Base-by-base conservation (phyloP, 2,888 invertebrate species). In the Cryptocheilus praepositus region DNA sequence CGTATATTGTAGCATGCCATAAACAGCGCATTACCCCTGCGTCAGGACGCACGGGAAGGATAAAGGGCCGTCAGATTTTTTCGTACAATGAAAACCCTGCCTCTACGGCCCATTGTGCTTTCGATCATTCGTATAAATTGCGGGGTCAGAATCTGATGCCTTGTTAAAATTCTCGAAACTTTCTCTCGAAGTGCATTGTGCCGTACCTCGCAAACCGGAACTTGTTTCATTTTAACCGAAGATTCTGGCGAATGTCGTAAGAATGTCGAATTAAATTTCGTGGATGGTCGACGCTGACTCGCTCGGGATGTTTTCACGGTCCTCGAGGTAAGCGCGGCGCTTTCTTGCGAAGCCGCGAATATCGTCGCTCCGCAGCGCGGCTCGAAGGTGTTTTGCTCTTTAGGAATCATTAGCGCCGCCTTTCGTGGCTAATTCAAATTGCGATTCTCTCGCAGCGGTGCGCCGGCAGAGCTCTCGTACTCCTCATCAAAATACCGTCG, bases 401-500 rank as follows among this genome's bases (percentile, higher is more conserved):
- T 84, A 85, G 83, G 82, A 85, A 87, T 88, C 87, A 88, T 88
- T 88, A 88, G 85, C 84, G 72, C 74, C 79, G 84, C 81, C 84
- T 85, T 84, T 85, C 84, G 82, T 83, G 82, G 81, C 85, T 87
- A 87, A 88, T 88, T 88, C 86, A 86, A 88, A 88, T 87, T 86
- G 86, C 80, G 82, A 88, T 86, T 84, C 86, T n/a, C n/a, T n/a
- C n/a, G n/a, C 85, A 72, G 46, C 71, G 71, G 18, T 13, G n/a
- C 49, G 44, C 57, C 64, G 70, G 5, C 19, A n/a, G n/a, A n/a
- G n/a, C 60, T 60, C 64, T 21, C 71, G 60, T 66, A 16, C 70
- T 81, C 74, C 88, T 87, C 88, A 88, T 88, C 87, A 88, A 87
- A 88, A 88, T 88, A 85, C 87, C 88, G 85, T 75, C 80, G 80